These are phyloP conservation scores for Anser brachyrhynchus DNA, from an alignment of 2,113 vertebrate genomes.

Conservation along the genomic window DNA sequence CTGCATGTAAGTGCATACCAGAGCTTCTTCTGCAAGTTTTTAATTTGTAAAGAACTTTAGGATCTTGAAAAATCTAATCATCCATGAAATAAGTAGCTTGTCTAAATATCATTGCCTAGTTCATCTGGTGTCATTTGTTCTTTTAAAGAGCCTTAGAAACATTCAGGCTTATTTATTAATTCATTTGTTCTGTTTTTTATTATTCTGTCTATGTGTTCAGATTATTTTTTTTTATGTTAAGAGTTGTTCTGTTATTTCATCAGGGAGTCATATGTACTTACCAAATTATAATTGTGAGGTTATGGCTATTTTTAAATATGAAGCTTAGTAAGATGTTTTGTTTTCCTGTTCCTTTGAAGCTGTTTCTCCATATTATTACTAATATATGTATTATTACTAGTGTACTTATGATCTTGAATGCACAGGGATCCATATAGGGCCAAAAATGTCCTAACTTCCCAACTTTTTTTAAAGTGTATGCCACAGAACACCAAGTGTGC, in stretches of 20 bases:
- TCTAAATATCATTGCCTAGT: not conserved
- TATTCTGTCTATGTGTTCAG: not conserved
- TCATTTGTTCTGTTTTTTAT: not conserved
- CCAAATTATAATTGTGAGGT: not conserved
- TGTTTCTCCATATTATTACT: not conserved
- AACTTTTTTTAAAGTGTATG: not conserved
- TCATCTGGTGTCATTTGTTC: not conserved
- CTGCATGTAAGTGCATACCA: rapidly evolving
- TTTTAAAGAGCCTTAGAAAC: not conserved
- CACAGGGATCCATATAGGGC: not conserved
- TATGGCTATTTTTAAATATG: not conserved
- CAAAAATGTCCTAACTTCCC: not conserved
- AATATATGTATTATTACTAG: not conserved
- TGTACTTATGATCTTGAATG: rapidly evolving
- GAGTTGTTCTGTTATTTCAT: not conserved
- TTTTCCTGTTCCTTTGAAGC: not conserved
- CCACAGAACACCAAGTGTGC: not conserved
- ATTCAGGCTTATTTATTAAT: not conserved
- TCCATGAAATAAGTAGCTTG: not conserved
- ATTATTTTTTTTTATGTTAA: not conserved
- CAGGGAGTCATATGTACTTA: not conserved
- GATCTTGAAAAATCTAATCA: not conserved
- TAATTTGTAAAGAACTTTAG: not conserved
- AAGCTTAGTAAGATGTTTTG: not conserved
- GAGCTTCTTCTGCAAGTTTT: not conserved